Evolutionary conservation across 2,113 vertebrate species (phyloP).

Genomic region (Rallus limicola): DNA sequence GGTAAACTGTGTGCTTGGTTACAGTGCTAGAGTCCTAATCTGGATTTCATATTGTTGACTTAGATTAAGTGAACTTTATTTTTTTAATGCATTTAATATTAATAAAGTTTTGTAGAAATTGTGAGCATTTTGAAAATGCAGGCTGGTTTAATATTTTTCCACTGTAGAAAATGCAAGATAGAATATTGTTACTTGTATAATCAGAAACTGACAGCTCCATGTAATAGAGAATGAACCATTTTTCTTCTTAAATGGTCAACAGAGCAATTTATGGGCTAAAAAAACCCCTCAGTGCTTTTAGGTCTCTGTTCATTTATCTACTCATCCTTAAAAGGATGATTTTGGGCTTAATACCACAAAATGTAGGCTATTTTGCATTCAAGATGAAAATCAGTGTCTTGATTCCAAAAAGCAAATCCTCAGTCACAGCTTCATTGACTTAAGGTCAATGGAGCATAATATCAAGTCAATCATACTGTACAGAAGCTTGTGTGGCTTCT

Average conservation of each 20-base stretch:
- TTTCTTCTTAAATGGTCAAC: not conserved
- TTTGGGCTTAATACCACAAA: not conserved
- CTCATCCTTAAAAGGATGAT: not conserved
- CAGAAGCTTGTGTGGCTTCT: not conserved
- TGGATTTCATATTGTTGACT: not conserved
- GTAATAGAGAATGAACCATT: not conserved
- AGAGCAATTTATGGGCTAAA: not conserved
- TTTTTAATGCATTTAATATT: too few relatives aligned
- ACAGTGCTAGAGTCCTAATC: not conserved
- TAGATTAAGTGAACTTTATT: not conserved
- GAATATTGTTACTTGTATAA: not conserved
- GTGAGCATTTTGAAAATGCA: not conserved
- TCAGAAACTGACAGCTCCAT: not conserved
- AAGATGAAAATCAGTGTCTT: not conserved
- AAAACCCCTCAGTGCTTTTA: not conserved
- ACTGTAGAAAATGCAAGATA: too few relatives aligned
- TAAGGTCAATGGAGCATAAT: not conserved
- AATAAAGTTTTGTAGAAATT: not conserved
- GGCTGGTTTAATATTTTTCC: not conserved
- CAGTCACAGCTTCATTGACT: not conserved
- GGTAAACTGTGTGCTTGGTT: not conserved
- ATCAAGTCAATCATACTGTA: not conserved
- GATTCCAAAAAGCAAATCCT: not conserved
- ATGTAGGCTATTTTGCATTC: not conserved
- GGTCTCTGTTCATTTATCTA: not conserved